These are phyloP conservation scores for Tragelaphus strepsiceros DNA, from an alignment of 2,113 vertebrate genomes.

Conservation along the genomic window DNA sequence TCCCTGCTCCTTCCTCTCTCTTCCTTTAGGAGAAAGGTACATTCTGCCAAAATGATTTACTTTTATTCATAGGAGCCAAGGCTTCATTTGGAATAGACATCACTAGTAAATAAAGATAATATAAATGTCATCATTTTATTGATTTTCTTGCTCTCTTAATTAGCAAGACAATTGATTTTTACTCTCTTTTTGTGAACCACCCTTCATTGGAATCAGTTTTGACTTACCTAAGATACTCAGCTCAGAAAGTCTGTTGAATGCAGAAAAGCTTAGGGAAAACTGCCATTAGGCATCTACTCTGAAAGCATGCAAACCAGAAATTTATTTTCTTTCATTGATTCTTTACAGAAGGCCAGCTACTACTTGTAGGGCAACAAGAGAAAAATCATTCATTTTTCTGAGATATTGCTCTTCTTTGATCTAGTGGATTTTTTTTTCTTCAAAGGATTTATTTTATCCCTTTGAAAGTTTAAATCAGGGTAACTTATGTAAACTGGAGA, in stretches of 20 bases:
- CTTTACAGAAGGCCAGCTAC: not conserved
- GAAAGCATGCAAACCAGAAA: not conserved
- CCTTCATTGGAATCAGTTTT: constrained; percentile 40
- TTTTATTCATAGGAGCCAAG: not conserved
- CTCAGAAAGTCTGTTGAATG: constrained; percentile 4
- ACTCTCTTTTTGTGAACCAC: constrained; percentile 20
- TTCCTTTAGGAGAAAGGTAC: not conserved
- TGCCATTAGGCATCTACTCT: not conserved
- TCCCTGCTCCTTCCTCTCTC: not conserved
- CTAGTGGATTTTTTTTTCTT: not conserved
- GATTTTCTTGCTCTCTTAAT: constrained; percentile 51
- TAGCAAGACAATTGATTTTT: constrained; percentile 44
- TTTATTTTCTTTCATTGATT: not conserved
- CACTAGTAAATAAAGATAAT: constrained; percentile 58
- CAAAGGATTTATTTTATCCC: not conserved
- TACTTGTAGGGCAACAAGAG: not conserved
- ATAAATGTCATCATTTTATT: constrained; percentile 59
- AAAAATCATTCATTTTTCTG: not conserved
- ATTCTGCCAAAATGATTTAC: not conserved
- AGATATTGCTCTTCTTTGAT: not conserved
- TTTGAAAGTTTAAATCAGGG: constrained; percentile 5
- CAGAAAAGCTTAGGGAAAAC: not conserved
- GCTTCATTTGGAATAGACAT: not conserved
- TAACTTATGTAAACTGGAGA: not conserved
- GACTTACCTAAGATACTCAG: not conserved